Evolutionary conservation across 2,113 vertebrate genomes (phyloP).

Genomic region (Xiphias gladius): DNA sequence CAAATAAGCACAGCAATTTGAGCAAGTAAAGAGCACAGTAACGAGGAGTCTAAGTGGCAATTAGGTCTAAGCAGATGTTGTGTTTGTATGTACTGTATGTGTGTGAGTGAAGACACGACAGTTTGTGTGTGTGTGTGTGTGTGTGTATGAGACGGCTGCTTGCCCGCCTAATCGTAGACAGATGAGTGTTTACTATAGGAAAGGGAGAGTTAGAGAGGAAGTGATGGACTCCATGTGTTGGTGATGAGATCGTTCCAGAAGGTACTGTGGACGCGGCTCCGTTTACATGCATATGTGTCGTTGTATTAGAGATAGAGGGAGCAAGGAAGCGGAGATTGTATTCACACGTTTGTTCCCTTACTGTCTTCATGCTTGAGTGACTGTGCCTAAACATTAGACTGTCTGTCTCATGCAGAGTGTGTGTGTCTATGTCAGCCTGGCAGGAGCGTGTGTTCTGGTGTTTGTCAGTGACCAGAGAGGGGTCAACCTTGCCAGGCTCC

Average conservation of each 20-base stretch:
- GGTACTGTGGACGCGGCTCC: constrained; percentile 21
- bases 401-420: constrained; percentile 7
- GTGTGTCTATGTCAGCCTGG: constrained; percentile 29
- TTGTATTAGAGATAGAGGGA: constrained; percentile 25
- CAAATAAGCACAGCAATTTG: constrained; percentile 41
- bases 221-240: constrained; percentile 80
- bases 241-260: constrained; percentile 51
- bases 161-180: constrained; percentile 74
- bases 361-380: constrained; percentile 15
- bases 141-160: constrained; percentile 57
- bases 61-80: constrained; percentile 68
- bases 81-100: constrained; percentile 50
- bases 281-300: constrained; percentile 36
- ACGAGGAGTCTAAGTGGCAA: constrained; percentile 63
- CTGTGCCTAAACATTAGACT: constrained; percentile 10
- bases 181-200: constrained; percentile 79
- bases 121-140: constrained; percentile 5
- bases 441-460: constrained; percentile 20
- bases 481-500: constrained; percentile 66
- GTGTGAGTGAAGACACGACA: constrained; percentile 30
- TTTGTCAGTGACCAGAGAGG: constrained; percentile 38
- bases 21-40: constrained; percentile 42
- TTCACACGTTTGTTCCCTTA: constrained; percentile 4
- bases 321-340: constrained; percentile 28
- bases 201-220: constrained; percentile 76